These are phyloP conservation scores for Dicerorhinus sumatrensis DNA, from an alignment of 2,113 vertebrate genomes.

Conservation along the genomic window DNA sequence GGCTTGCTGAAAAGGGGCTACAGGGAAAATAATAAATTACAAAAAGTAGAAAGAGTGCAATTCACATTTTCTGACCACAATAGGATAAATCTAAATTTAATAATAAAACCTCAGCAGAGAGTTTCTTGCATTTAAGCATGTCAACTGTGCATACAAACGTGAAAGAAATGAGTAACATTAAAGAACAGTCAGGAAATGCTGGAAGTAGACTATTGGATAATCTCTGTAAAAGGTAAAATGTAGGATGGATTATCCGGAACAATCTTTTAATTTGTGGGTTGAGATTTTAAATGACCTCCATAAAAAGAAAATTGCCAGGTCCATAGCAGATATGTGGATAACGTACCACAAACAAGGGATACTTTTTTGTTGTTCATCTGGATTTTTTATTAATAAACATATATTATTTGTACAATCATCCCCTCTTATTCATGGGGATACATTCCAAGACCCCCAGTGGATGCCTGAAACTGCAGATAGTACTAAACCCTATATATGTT, in stretches of 20 bases:
- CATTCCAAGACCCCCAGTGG: no score
- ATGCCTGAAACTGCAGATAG: no score
- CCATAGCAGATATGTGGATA: not conserved
- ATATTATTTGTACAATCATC: not conserved
- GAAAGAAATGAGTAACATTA: not conserved
- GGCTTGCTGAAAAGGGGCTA: not conserved
- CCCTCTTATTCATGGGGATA: no score
- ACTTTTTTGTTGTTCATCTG: not conserved
- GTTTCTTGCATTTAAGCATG: not conserved
- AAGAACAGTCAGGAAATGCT: not conserved
- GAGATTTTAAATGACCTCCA: not conserved
- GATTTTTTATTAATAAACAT: not conserved
- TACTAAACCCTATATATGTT: no score
- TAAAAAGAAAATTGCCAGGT: not conserved
- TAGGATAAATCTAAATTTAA: slow-evolving; percentile 45
- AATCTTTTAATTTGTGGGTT: not conserved
- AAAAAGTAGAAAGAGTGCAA: not conserved
- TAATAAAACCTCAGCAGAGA: not conserved
- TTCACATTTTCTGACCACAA: not conserved
- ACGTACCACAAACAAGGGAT: not conserved
- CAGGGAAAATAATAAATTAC: slow-evolving; percentile 4
- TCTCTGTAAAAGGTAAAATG: not conserved
- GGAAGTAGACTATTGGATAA: not conserved
- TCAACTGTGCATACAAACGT: not conserved
- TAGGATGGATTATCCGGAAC: not conserved